Evolutionary conservation across 2,888 invertebrate genomes (phyloP), one percentile per base, ranked within the genome.

Genomic region (Boloria euphrosyne): DNA sequence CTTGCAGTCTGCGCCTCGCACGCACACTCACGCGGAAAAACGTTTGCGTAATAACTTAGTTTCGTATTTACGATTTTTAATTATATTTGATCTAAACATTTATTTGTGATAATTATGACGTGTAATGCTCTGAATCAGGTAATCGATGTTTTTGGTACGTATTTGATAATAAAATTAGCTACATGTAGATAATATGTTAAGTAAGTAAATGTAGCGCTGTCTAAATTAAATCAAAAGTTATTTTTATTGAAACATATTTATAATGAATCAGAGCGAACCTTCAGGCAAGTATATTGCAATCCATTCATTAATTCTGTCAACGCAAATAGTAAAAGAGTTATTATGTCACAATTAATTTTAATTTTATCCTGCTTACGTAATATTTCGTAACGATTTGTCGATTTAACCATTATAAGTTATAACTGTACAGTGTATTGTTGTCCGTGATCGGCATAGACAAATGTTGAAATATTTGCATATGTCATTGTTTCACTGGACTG

Each of bases 1-100:
- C 78, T 69, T 69, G 78, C 77, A 71, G 77, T 78, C 78, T 78
- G 77, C 76, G 69, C 27, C 57, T 57, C 65, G 63, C 70, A 67
- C 73, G 72, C 74, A 72, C 73, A 68, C 72, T 54, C 66, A 70
- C 71, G 68, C 72, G 67, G 58, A 14, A 58, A 68, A 57, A 50
- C 49, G 31, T 57, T 68, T 66, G 57, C 60, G 63, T 68, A 70
- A 70, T 55, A 55, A 50, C 4, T 55, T 51, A 46, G 49, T 57
- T 51, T 54, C 43, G 31, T 44, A 38, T 55, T n/a, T 44, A 52
- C 17, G 52, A 52, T 57, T 43, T 61, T 61, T 54, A 27, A 27
- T 27, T 47, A 47, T 16, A 52, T 46, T 14, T n/a, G n/a, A n/a
- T 17, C 27, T 38, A 14, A 60, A 13, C 1, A 22, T 22, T 22